These are phyloP conservation scores for Leistus spinibarbis DNA, from an alignment of 2,888 invertebrate genomes.

Conservation along the genomic window DNA sequence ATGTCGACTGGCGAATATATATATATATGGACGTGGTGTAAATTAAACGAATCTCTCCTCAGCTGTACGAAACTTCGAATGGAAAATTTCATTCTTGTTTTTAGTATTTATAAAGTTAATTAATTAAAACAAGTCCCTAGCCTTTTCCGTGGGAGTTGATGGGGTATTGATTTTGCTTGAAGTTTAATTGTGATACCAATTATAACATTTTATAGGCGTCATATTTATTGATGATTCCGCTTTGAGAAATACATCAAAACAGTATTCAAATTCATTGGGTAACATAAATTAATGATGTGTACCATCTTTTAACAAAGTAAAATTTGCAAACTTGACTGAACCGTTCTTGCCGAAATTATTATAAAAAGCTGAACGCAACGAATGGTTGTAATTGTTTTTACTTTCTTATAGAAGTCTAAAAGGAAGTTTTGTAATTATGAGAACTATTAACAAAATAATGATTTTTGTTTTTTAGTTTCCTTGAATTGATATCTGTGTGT, in stretches of 20 bases:
- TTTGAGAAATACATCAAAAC: background rate
- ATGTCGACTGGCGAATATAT: background rate
- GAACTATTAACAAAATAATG: too few species aligned
- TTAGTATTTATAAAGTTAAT: background rate
- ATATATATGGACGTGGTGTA: background rate
- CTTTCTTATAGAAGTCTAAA: too few species aligned
- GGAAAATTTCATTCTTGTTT: background rate
- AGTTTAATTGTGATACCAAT: background rate
- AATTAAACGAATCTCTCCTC: background rate
- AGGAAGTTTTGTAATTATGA: too few species aligned
- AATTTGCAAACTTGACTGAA: too few species aligned
- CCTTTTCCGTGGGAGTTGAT: background rate
- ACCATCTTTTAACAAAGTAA: too few species aligned
- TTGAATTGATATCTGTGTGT: too few species aligned
- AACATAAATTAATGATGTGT: too few species aligned
- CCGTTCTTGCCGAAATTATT: too few species aligned
- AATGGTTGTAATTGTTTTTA: too few species aligned
- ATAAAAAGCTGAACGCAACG: too few species aligned
- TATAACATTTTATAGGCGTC: background rate
- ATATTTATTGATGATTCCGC: background rate
- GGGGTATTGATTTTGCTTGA: background rate
- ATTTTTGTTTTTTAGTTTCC: too few species aligned
- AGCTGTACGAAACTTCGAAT: background rate
- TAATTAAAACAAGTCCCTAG: background rate
- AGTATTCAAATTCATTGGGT: too few species aligned